Conservation (phyloP, 2,888 invertebrate species). For the Cataglyphis livida region DNA sequence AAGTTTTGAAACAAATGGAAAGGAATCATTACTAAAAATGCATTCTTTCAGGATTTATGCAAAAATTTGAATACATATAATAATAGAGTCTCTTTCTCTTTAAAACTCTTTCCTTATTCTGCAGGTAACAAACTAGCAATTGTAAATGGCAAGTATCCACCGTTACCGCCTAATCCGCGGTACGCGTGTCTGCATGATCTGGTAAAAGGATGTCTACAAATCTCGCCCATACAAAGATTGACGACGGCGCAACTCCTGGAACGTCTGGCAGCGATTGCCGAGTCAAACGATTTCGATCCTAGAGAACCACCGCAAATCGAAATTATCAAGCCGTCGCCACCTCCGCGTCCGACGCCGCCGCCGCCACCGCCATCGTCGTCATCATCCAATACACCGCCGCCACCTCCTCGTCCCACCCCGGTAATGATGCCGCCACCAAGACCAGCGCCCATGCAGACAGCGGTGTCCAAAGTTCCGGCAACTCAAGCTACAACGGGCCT, state of each 20-base stretch:
- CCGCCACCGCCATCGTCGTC: slow-evolving; percentile 81
- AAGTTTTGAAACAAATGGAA: not conserved
- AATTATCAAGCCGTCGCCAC: slow-evolving; percentile 76
- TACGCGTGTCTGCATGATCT: slow-evolving; percentile 94
- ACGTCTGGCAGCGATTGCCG: slow-evolving; percentile 94
- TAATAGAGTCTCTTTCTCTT: not conserved
- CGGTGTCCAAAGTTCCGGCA: slow-evolving; percentile 73
- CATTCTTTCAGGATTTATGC: not conserved
- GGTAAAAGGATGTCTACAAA: slow-evolving; percentile 91
- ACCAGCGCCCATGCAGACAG: slow-evolving; percentile 73
- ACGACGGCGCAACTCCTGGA: slow-evolving; percentile 93
- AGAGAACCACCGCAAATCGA: slow-evolving; percentile 92
- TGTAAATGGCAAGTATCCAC: slow-evolving; percentile 97
- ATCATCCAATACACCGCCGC: slow-evolving; percentile 75
- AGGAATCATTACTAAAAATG: not conserved
- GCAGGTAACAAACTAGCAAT: slow-evolving; percentile 95
- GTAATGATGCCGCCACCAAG: slow-evolving; percentile 78
- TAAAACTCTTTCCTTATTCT: slow-evolving; percentile 66
- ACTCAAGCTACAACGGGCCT: slow-evolving; percentile 87
- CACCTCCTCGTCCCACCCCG: slow-evolving; percentile 77
- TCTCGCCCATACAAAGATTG: slow-evolving; percentile 94
- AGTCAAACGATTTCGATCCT: slow-evolving; percentile 93
- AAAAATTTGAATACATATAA: not conserved
- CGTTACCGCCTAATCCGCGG: slow-evolving; percentile 93
- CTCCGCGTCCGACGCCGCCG: slow-evolving; percentile 77